Base-by-base conservation (phyloP, 2,797 vertebrate species). In the Hypotaenidia philippensis region DNA sequence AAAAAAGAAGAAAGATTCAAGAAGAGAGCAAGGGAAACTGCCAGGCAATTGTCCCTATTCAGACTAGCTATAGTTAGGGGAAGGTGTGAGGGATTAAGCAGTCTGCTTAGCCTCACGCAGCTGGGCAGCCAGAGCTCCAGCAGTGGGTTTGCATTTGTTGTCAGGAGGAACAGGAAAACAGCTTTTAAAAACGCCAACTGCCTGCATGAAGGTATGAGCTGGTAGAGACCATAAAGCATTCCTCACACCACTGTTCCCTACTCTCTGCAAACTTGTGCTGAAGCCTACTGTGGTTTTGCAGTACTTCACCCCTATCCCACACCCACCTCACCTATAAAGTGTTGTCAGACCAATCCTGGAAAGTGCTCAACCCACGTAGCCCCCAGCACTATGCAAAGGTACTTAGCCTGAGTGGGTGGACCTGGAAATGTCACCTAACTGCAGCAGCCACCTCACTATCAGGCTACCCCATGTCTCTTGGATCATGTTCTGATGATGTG, bases 401-500 rank as follows among this genome's bases (percentile, higher is more conserved):
- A 34, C 64, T 90, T 27, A 89, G 32, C 23, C 40, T 9, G 66
- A 74, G 52, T 56, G 79, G 74, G 87, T 86, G 85, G 89, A 94
- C 57, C 87, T 80, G 75, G 57, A 77, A 85, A 50, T 50, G 89
- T 93, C 91, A 89, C 95, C 81, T 88, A 70, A 36, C 38, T 52
- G 50, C 77, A 72, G 83, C 85, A 95, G 87, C 75, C 92, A 94
- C 94, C 87, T 82, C 1, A 0, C 72, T 66, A 47, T 74, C 17
- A 53, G 55, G 84, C 71, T 93, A 72, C 83, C 89, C 36, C 8
- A 69, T 36, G 77, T 93, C 0, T 0, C 83, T 82, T 65, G 83
- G 93, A 83, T 90, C 89, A 25, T 52, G 50, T 95, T 93, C 81
- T 95, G 96, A 96, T 94, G 94, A 97, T 94, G 94, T 97, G 96